These are phyloP conservation scores for Meganola albula DNA, from an alignment of 2,888 invertebrate species.

Conservation along the genomic window DNA sequence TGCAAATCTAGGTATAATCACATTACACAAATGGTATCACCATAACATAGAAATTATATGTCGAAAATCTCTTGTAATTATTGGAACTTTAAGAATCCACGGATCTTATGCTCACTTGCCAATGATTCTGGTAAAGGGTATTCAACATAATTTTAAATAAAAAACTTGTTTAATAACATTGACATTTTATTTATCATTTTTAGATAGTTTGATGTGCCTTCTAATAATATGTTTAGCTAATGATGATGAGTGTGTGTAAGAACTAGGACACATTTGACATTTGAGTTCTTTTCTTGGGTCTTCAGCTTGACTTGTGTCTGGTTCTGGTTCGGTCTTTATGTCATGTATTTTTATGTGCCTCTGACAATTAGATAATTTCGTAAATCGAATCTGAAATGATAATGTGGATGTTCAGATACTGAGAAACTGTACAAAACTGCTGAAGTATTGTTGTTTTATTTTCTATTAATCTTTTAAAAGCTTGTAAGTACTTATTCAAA, in stretches of 20 bases:
- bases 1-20: no score
- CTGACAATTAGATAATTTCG: constrained; percentile 42
- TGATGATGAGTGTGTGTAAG: constrained; percentile 50
- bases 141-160: no score
- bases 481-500: no score
- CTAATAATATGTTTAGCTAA: constrained; percentile 61
- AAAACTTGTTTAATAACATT: no score
- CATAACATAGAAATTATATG: no score
- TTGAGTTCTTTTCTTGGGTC: constrained; percentile 33
- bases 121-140: no score
- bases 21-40: no score
- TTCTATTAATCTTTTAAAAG: not conserved
- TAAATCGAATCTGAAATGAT: constrained; percentile 48
- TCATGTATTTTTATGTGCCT: constrained; percentile 37
- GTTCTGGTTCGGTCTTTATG: constrained; percentile 5
- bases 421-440: not conserved
- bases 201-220: constrained; percentile 58
- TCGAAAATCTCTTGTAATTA: no score
- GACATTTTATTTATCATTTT: no score
- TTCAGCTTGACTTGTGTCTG: constrained; percentile 12
- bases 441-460: not conserved
- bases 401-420: not conserved
- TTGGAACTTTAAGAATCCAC: no score
- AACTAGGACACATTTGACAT: constrained; percentile 61
- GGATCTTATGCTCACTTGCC: no score